phyloP scores from a whole-genome alignment of 2,113 vertebrate species.

The Carassius auratus region DNA sequence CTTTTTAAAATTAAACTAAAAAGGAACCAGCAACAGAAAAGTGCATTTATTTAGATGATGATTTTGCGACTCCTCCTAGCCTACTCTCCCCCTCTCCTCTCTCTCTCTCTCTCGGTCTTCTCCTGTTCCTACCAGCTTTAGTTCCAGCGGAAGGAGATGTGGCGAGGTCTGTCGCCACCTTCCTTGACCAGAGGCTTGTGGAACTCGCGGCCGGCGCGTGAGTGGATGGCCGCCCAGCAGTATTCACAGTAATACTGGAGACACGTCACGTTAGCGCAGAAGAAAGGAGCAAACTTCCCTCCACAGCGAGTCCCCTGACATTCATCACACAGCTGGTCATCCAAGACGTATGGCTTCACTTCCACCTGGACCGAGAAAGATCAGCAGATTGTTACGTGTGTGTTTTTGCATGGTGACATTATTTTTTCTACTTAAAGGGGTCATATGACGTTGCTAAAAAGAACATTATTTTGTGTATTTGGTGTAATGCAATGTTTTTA shows the following conservation, averaged over 20 bases:
- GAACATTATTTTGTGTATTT: too few species aligned
- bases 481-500: too few species aligned
- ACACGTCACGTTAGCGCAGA: conserved; percentile 99
- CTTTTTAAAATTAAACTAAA: conserved; percentile 73
- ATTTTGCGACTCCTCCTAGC: conserved; percentile 77
- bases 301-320: conserved; percentile 99
- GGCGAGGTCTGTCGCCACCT: conserved; percentile 96
- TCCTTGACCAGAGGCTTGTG: conserved; percentile 99
- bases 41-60: conserved; percentile 94
- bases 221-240: conserved; percentile 99
- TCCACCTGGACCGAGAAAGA: conserved; percentile 83
- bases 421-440: background rate
- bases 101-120: conserved; percentile 30
- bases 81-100: conserved; percentile 46
- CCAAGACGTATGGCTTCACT: conserved; percentile 99
- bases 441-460: too few species aligned
- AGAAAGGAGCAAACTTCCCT: conserved; percentile 98
- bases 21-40: conserved; percentile 96
- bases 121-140: conserved; percentile 61
- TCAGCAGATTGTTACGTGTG: background rate
- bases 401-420: background rate
- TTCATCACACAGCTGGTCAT: conserved; percentile 99
- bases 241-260: conserved; percentile 99
- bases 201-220: conserved; percentile 94
- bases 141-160: conserved; percentile 99